Base-by-base conservation (phyloP, 2,797 vertebrate species). In the Scolopax rusticola region DNA sequence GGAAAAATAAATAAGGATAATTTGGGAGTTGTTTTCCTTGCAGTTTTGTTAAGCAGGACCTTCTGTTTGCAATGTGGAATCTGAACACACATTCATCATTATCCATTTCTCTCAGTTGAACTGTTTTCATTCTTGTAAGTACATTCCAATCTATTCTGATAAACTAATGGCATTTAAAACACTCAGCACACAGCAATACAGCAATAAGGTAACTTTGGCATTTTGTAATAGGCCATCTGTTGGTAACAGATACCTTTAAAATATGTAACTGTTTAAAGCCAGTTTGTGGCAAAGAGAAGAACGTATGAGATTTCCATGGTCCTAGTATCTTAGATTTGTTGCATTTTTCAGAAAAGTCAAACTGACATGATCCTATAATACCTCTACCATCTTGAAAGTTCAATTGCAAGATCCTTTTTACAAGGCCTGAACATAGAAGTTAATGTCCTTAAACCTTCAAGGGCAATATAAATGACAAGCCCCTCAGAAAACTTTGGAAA, bases 81-180 rank as follows among this genome's bases (percentile, higher is more conserved):
- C 80, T 24, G 18, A 89, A 56, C 30, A 53, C 24, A 41, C 59
- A 28, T 48, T 75, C 25, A 32, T 77, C 9, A 21, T 40, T 81
- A 67, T 14, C 19, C 5, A 11, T 69, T 68, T 64, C 41, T 71
- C 28, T 54, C 54, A 51, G 30, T 2, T 77, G 12, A 47, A 25
- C 20, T 43, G 28, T 73, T 87, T 54, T 38, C 54, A 64, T 56
- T 63, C 65, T 90, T 81, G 4, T 43, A 84, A 51, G 40, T 50
- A 30, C 48, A 87, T 84, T 91, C 84, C 82, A 36, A 74, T 87
- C 87, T 59, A 51, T 48, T 57, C 64, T 91, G 81, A 69, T 59
- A 91, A 91, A 76, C 74, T 97, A 95, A 97, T 88, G 68, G 65
- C 38, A 93, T 90, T 95, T 95, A 67, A 96, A 97, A 93, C 82